A percentile compares a stretch with the other conserved stretches of the same genome.
phyloP scores from a whole-genome alignment of 2,113 vertebrate species.

The Saiga tatarica region DNA sequence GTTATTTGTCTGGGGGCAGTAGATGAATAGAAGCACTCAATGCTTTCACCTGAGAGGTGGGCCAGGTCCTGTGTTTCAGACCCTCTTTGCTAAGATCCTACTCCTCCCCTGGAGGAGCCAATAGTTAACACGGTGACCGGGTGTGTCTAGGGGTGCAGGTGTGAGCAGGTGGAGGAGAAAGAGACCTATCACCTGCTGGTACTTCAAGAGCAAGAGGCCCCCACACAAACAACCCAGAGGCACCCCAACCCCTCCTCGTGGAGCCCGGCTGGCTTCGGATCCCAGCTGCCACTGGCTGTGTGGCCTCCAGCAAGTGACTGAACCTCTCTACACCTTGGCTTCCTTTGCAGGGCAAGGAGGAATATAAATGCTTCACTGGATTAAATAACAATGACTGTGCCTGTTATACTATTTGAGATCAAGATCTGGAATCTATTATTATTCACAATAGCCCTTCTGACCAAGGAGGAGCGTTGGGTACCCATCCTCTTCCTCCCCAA shows the following conservation, averaged over 20 bases:
- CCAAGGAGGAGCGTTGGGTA: neutral
- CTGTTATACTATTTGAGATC: neutral
- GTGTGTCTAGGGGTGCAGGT: neutral
- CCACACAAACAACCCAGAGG: neutral
- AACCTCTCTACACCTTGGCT: neutral
- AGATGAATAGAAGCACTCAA: neutral
- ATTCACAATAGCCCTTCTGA: neutral
- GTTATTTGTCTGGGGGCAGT: neutral
- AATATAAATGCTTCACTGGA: neutral
- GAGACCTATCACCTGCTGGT: neutral
- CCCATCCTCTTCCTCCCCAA: neutral
- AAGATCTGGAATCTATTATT: neutral
- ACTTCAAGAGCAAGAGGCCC: neutral
- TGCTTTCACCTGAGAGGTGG: neutral
- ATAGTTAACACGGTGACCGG: rapidly evolving
- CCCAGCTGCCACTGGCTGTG: neutral
- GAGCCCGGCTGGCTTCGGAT: neutral
- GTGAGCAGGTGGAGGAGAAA: neutral
- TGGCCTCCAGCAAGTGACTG: neutral
- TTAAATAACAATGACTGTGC: neutral
- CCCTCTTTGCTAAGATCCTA: neutral
- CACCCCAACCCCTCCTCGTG: neutral
- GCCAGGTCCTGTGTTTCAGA: neutral
- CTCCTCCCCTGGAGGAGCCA: neutral
- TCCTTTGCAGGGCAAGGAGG: neutral